Evolutionary conservation across 2,888 invertebrate species (phyloP).

Genomic region (Apamea anceps): DNA sequence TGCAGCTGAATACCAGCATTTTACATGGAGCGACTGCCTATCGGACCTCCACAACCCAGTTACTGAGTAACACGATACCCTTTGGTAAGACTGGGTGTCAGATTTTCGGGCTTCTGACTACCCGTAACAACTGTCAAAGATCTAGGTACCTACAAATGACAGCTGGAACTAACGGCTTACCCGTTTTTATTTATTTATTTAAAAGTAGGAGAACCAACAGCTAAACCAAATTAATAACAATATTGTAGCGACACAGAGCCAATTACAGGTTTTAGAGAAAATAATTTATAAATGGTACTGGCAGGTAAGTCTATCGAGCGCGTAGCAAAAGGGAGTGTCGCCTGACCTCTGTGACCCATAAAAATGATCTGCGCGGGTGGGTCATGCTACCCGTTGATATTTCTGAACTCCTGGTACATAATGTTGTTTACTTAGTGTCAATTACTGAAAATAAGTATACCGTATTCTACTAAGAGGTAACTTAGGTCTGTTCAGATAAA

Average conservation of each 20-base stretch:
- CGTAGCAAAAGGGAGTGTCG: conserved; percentile 41
- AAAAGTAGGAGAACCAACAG: no score
- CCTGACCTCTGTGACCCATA: conserved; percentile 50
- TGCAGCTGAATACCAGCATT: background rate
- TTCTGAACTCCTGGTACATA: background rate
- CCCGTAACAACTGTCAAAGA: background rate
- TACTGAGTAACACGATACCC: background rate
- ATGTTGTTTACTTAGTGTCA: background rate
- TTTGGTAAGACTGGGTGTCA: background rate
- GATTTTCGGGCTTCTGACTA: background rate
- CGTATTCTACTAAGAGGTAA: no score
- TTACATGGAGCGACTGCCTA: background rate
- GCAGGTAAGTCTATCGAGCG: conserved; percentile 46
- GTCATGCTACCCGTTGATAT: background rate
- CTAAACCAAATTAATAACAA: no score
- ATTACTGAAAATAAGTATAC: background rate
- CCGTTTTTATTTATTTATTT: no score
- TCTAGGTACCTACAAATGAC: background rate
- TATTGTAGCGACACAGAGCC: no score
- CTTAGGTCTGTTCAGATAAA: no score
- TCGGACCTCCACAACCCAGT: background rate
- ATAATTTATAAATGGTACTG: background rate
- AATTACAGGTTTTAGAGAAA: conserved; percentile 2
- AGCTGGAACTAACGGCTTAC: background rate
- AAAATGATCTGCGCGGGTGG: conserved; percentile 31